Evolutionary conservation across 2,888 invertebrate genomes (phyloP), one percentile per base, ranked within the genome.

Genomic region (Hetaerina titia): DNA sequence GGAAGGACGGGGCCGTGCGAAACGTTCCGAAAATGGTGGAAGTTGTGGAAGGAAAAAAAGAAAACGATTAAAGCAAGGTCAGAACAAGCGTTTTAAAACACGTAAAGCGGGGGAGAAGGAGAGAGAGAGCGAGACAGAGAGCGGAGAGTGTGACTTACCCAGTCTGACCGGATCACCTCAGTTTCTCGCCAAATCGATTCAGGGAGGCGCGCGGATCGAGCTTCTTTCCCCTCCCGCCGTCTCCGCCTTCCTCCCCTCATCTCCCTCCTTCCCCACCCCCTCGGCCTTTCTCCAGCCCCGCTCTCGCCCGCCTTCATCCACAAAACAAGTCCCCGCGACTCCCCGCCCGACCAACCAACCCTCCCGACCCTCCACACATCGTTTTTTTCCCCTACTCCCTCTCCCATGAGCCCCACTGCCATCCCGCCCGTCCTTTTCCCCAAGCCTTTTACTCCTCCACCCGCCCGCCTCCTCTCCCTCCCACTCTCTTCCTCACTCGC

Each of bases 121-220:
- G 58, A 19, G 19, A 81, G 81, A 69, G 56, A 90, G 56, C 69
- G 64, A 19, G 63, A 31, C 22, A 58, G 58, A 89, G 58, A 56
- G 89, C 13, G 19, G 58, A 58, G 88, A 56, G 89, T 92, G 31
- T 69, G 92, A 92, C 92, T 92, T 92, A 92, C 92, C 92, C 92
- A 69, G 92, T 92, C 92, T 92, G 92, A 92, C 92, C 92, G 92
- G 69, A 92, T 92, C 92, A 57, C 69, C 92, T 92, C 92, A 56
- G 92, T 92, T 92, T 69, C 69, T 92, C 92, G 92, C 92, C 92
- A 92, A 69, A 92, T 92, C 92, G 92, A 92, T 92, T 69, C 69
- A 92, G 92, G 92, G 92, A n/a, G 92, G 92, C 92, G 92, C 92
- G 92, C 92, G 60, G 92, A 92, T 92, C 92, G 92, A 11, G 57